Evolutionary conservation across 1,140 invertebrate species (phyloP).

Genomic region (Conus ventricosus): DNA sequence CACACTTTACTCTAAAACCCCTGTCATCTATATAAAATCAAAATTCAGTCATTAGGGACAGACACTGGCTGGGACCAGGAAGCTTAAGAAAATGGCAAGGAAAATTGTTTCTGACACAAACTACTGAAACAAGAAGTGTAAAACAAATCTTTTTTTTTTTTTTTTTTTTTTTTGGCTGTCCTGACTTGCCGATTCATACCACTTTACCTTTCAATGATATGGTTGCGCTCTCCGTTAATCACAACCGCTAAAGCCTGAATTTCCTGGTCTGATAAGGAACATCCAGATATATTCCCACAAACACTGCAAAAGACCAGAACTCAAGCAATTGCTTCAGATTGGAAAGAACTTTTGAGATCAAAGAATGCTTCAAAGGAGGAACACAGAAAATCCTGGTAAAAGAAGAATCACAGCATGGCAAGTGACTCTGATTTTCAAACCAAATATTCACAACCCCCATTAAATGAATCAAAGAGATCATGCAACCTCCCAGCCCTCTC

Average conservation of each 20-base stretch:
- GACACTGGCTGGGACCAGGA: no score
- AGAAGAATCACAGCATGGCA: background rate
- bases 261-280: constrained; percentile 40
- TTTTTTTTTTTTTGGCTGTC: background rate
- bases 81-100: background rate
- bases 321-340: constrained; percentile 13
- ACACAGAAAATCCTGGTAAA: background rate
- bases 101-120: background rate
- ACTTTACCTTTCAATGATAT: constrained; percentile 38
- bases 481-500: constrained; percentile 28
- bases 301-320: constrained; percentile 37
- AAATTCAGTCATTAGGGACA: no score
- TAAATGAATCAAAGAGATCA: background rate
- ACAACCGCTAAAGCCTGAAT: constrained; percentile 42
- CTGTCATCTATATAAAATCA: no score
- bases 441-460: background rate
- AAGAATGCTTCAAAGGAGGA: background rate
- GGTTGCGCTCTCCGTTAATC: constrained; percentile 34
- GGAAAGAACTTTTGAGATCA: background rate
- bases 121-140: background rate
- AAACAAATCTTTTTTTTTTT: background rate
- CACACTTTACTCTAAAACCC: no score
- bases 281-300: constrained; percentile 38
- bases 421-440: background rate
- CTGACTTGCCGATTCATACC: background rate